These are phyloP conservation scores for Melanogrammus aeglefinus DNA, from an alignment of 2,797 vertebrate species.

Conservation along the genomic window DNA sequence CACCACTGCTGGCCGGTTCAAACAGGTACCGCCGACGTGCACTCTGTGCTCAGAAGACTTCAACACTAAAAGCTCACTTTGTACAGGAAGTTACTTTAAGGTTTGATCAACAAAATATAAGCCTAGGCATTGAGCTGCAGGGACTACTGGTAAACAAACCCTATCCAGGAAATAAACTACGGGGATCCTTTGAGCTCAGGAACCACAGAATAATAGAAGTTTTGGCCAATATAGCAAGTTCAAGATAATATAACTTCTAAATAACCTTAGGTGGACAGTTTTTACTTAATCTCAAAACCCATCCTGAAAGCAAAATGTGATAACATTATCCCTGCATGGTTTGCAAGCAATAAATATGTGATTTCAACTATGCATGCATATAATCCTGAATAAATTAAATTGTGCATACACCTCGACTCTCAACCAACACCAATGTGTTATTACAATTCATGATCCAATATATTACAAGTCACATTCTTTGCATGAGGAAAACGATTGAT, in stretches of 20 bases:
- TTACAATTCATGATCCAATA: background rate
- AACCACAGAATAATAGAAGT: no score
- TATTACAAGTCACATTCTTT: constrained; percentile 1
- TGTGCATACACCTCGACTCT: background rate
- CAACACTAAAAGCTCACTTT: background rate
- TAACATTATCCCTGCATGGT: background rate
- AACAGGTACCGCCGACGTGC: background rate
- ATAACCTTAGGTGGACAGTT: background rate
- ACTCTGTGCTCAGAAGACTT: background rate
- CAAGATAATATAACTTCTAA: no score
- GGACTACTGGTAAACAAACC: background rate
- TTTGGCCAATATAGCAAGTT: no score
- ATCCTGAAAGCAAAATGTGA: background rate
- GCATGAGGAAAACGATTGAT: background rate
- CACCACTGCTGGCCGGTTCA: background rate
- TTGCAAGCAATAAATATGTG: background rate
- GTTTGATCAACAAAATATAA: background rate
- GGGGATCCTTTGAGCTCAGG: background rate
- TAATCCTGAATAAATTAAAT: background rate
- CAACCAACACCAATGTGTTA: background rate
- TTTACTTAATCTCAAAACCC: background rate
- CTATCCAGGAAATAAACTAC: background rate
- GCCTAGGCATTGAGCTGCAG: background rate
- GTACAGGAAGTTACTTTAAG: background rate
- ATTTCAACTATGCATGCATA: background rate